phyloP scores from a whole-genome alignment of 2,888 invertebrate genomes.

The Meghimatium bilineatum region DNA sequence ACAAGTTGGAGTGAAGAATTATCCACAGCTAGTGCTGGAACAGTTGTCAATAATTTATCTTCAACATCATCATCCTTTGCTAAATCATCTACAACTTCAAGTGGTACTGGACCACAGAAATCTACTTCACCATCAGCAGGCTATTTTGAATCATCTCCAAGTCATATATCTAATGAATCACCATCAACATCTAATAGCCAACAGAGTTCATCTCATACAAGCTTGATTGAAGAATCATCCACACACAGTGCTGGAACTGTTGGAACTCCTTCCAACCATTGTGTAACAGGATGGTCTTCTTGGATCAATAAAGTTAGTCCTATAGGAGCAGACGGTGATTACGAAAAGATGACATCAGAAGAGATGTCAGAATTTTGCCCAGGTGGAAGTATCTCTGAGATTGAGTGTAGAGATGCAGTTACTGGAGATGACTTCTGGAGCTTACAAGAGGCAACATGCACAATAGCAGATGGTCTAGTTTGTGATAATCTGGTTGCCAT shows the following conservation, averaged over 20 bases:
- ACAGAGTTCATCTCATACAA: too few species aligned
- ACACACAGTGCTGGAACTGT: too few species aligned
- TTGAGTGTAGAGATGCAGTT: slow-evolving; percentile 64
- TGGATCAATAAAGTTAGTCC: slow-evolving; percentile 54
- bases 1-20: too few species aligned
- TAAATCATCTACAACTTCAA: too few species aligned
- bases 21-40: too few species aligned
- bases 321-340: slow-evolving; percentile 51
- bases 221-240: neutral
- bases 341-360: slow-evolving; percentile 53
- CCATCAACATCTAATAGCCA: neutral
- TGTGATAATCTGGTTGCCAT: slow-evolving; percentile 78
- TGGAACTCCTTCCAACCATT: neutral
- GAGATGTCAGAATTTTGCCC: slow-evolving; percentile 58
- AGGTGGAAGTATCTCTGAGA: slow-evolving; percentile 60
- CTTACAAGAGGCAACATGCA: slow-evolving; percentile 64
- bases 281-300: slow-evolving; percentile 41
- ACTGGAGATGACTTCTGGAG: slow-evolving; percentile 58
- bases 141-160: too few species aligned
- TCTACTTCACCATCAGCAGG: too few species aligned
- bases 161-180: too few species aligned
- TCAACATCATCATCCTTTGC: too few species aligned
- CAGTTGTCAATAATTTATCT: too few species aligned
- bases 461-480: slow-evolving; percentile 84
- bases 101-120: too few species aligned